Percentiles rank a stretch among this genome's conserved stretches.
Conservation (phyloP, 2,797 vertebrate species). For the Phalanger gymnotis region DNA sequence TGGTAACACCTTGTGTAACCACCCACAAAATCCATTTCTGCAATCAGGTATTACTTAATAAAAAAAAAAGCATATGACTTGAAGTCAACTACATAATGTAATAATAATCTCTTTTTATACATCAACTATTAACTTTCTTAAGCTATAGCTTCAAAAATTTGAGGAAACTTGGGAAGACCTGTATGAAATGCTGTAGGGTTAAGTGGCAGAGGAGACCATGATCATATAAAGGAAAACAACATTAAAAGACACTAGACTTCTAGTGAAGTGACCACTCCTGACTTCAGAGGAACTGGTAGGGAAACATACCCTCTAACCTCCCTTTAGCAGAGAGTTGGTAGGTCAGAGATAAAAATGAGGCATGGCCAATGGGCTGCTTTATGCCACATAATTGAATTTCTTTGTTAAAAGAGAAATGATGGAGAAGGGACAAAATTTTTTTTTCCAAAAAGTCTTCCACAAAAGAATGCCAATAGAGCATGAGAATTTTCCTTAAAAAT, state of each 20-base stretch:
- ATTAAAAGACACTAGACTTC: background rate
- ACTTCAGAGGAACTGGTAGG: background rate
- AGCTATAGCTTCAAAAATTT: background rate
- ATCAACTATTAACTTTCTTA: background rate
- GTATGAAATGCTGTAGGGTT: background rate
- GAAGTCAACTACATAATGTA: slow-evolving; percentile 13
- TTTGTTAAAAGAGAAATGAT: background rate
- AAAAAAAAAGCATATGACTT: slow-evolving; percentile 34
- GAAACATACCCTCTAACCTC: background rate
- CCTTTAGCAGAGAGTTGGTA: background rate
- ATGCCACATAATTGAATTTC: background rate
- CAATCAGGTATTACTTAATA: slow-evolving; percentile 69
- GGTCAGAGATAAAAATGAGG: background rate
- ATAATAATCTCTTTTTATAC: background rate
- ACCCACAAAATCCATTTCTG: slow-evolving; percentile 49
- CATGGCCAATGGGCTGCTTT: background rate
- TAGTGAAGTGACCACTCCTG: background rate
- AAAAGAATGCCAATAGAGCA: background rate
- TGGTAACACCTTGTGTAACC: slow-evolving; percentile 56
- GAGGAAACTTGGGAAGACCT: background rate
- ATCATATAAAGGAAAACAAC: background rate
- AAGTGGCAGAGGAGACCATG: background rate
- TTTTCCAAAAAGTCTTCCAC: background rate
- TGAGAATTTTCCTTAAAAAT: background rate
- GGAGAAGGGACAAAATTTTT: background rate